Conservation (phyloP, 2,888 invertebrate genomes). For the Noctua fimbriata region DNA sequence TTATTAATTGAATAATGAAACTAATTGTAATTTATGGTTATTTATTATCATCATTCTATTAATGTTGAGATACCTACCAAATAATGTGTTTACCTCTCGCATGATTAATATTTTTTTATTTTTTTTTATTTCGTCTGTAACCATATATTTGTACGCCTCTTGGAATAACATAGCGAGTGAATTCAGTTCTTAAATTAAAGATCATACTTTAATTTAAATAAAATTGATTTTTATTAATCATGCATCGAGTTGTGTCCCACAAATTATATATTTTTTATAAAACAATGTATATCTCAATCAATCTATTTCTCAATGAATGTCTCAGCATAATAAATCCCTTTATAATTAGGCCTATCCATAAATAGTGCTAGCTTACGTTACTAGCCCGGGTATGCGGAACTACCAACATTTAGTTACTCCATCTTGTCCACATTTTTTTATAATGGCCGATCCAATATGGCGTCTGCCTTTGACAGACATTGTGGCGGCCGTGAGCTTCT, state of each 20-base stretch:
- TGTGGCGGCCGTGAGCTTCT: slow-evolving; percentile 69
- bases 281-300: background rate
- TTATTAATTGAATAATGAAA: too few species aligned
- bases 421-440: slow-evolving; percentile 64
- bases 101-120: too few species aligned
- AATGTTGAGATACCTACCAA: too few species aligned
- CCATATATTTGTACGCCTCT: too few species aligned
- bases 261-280: background rate
- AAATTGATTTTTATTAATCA: background rate
- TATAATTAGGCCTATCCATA: slow-evolving; percentile 37
- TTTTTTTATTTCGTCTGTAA: too few species aligned
- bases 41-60: too few species aligned
- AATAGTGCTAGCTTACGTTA: slow-evolving; percentile 41
- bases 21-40: too few species aligned
- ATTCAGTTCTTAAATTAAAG: too few species aligned
- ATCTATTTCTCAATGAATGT: background rate
- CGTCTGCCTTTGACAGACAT: slow-evolving; percentile 75
- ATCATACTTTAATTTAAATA: too few species aligned
- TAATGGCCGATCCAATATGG: slow-evolving; percentile 72
- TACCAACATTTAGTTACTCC: slow-evolving; percentile 28
- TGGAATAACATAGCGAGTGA: too few species aligned
- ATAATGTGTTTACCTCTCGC: too few species aligned
- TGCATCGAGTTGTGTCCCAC: background rate
- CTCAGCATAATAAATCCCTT: slow-evolving; percentile 25
- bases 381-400: slow-evolving; percentile 60